A percentile compares a stretch with the other conserved stretches of the same genome.
These are phyloP conservation scores for Melipona beecheii DNA, from an alignment of 2,888 invertebrate species.

Conservation along the genomic window DNA sequence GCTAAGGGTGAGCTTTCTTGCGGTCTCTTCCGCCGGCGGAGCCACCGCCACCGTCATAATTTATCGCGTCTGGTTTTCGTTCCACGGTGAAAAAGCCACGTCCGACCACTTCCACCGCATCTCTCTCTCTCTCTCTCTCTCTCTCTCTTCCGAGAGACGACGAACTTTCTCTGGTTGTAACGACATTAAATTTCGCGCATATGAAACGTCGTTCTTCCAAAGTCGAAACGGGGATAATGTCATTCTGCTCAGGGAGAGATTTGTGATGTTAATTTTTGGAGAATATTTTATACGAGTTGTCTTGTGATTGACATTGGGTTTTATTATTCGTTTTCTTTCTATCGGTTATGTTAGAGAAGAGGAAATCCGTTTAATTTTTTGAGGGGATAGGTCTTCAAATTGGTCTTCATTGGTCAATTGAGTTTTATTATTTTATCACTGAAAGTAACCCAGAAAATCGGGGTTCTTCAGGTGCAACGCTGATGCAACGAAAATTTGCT, in stretches of 20 bases:
- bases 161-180: background rate
- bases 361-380: too few relatives aligned
- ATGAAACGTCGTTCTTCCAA: background rate
- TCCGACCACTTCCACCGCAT: background rate
- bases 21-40: constrained; percentile 45
- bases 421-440: too few relatives aligned
- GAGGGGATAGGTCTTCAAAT: too few relatives aligned
- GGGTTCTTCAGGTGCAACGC: too few relatives aligned
- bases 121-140: background rate
- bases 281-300: too few relatives aligned
- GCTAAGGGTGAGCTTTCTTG: constrained; percentile 49
- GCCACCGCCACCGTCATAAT: constrained; percentile 38
- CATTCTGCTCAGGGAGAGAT: background rate
- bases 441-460: too few relatives aligned
- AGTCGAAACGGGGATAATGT: background rate
- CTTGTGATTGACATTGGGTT: too few relatives aligned
- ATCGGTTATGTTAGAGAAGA: too few relatives aligned
- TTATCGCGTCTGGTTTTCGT: constrained; percentile 43
- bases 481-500: too few relatives aligned
- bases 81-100: constrained; percentile 15
- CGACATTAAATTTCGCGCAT: background rate
- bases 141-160: background rate
- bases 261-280: too few relatives aligned
- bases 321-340: too few relatives aligned
- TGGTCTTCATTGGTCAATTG: too few relatives aligned